Percentiles rank a stretch among this genome's conserved stretches.
These are phyloP conservation scores for Clarias batrachus DNA, from an alignment of 2,113 vertebrate species.

Conservation along the genomic window DNA sequence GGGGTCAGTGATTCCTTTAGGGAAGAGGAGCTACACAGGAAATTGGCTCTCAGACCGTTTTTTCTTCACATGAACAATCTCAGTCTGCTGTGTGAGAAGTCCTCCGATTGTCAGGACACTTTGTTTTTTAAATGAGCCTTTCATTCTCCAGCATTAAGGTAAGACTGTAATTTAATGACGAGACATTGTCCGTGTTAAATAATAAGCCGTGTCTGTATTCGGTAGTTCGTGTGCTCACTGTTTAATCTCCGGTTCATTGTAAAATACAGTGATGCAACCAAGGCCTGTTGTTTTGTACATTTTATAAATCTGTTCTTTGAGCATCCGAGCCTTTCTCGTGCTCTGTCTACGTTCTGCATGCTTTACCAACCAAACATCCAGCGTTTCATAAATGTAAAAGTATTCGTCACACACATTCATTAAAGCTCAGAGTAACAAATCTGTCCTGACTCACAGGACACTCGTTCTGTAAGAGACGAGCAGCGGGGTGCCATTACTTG, in stretches of 20 bases:
- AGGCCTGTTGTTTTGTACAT: not conserved
- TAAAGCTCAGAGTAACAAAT: not conserved
- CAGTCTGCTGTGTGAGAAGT: not conserved
- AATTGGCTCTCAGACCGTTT: conserved; percentile 42
- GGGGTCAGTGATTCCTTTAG: conserved; percentile 39
- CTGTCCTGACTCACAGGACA: not conserved
- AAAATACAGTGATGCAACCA: not conserved
- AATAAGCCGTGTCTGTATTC: not conserved
- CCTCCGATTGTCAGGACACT: not conserved
- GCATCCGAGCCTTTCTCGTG: not conserved
- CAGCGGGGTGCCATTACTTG: not conserved
- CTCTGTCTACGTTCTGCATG: not conserved
- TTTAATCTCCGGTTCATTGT: not conserved
- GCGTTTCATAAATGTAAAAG: not conserved
- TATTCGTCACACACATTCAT: not conserved
- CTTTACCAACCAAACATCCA: not conserved
- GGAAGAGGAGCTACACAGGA: conserved; percentile 29
- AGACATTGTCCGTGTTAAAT: not conserved
- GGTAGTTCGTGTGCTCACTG: not conserved
- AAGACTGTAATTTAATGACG: conserved; percentile 18
- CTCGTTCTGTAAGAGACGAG: not conserved
- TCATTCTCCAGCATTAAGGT: conserved; percentile 32
- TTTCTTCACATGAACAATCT: conserved; percentile 16
- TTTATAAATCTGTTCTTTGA: not conserved
- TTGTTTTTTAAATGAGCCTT: conserved; percentile 7